phyloP scores from a whole-genome alignment of 2,797 vertebrate species.

The Yasuhikotakia modesta region DNA sequence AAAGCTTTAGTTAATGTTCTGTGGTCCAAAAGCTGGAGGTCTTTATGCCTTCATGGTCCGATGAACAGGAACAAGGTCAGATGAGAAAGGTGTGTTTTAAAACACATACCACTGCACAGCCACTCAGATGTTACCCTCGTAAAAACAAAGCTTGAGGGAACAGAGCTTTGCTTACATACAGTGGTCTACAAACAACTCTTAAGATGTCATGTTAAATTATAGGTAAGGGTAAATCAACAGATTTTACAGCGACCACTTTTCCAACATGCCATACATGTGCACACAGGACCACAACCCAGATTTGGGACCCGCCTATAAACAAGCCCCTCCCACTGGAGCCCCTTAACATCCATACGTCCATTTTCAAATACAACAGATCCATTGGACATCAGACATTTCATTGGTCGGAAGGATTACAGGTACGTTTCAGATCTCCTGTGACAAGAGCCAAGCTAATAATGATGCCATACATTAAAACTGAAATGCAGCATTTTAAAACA shows the following conservation, averaged over 20 bases:
- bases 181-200: not conserved
- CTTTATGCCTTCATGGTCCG: constrained; percentile 45
- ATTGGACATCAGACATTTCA: constrained; percentile 1
- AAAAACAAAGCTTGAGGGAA: constrained; percentile 31
- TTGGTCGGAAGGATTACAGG: not conserved
- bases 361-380: not conserved
- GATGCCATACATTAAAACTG: constrained; percentile 3
- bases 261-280: constrained; percentile 3
- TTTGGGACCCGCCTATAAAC: constrained; percentile 9
- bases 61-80: constrained; percentile 15
- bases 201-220: not conserved
- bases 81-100: constrained; percentile 24
- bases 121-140: constrained; percentile 8
- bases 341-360: not conserved
- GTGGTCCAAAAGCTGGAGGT: constrained; percentile 4
- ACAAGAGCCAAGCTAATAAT: not conserved
- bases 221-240: constrained; percentile 8
- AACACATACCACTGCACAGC: not conserved
- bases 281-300: constrained; percentile 11
- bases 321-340: constrained; percentile 5
- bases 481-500: not conserved
- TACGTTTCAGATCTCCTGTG: not conserved
- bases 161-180: not conserved
- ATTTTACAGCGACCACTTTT: not conserved
- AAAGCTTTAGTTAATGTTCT: constrained; percentile 38